Evolutionary conservation across 2,888 invertebrate species (phyloP), one percentile per base, ranked within the genome.

Genomic region (Acleris laterana): DNA sequence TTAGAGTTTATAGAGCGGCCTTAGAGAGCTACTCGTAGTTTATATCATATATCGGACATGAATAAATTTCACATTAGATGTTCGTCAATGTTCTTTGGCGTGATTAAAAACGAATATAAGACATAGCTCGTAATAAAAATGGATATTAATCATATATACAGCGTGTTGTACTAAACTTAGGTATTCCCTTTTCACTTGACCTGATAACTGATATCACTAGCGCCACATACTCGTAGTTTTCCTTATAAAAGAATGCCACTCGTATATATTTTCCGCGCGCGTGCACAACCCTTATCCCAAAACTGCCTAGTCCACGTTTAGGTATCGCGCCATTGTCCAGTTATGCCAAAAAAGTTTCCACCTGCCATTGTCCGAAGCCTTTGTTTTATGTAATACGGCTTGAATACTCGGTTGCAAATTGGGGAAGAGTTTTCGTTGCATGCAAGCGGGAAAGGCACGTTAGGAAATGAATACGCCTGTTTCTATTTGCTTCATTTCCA

Each of bases 321-420:
- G 85, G 86, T 86, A 82, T 46, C 46, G 49, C 83, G 82, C 85
- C 79, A 86, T 89, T 90, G 90, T 90, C 74, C 81, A 82, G 61
- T 85, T 82, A 82, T 80, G 84, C 89, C 89, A 84, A 90, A 90
- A 90, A 92, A 85, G 83, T 89, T 88, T 78, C 75, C 78, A 79
- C 82, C 83, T 81, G 71, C 83, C 83, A 89, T 91, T 91, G 90
- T 90, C 79, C 71, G 73, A 78, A 71, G 79, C 87, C 84, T 86
- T 90, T 92, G 90, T 92, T 90, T 90, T 86, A 87, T 85, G 79
- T 74, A 84, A 90, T 87, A 87, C 84, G 74, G 76, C 79, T 76
- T 60, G 77, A 76, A 78, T 79, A 74, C 74, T 77, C 80, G 79
- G 80, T 77, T 78, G 78, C 79, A 80, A 82, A 84, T 83, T 81